Percentiles rank a stretch among this genome's conserved stretches.
Conservation (phyloP, 2,797 vertebrate species). For the Macroramphosus scolopax region DNA sequence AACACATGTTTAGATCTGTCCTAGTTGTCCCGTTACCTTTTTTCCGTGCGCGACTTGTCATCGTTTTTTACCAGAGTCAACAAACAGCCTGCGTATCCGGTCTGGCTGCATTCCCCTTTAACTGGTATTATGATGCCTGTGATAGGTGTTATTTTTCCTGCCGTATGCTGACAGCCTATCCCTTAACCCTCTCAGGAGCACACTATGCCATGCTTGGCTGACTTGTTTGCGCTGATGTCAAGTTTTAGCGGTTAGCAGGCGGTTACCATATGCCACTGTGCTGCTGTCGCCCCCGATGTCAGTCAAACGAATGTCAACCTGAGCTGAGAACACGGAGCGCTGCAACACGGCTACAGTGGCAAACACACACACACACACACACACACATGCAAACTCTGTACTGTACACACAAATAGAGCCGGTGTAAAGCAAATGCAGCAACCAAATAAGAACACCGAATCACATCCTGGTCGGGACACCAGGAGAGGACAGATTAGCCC, state of each 20-base stretch:
- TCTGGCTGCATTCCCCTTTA: slow-evolving; percentile 35
- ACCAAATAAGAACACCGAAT: slow-evolving; percentile 5
- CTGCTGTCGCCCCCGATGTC: slow-evolving; percentile 76
- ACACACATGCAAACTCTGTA: slow-evolving; percentile 26
- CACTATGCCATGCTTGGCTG: slow-evolving; percentile 69
- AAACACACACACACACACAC: slow-evolving; percentile 23
- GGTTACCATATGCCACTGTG: slow-evolving; percentile 77
- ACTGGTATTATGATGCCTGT: slow-evolving; percentile 41
- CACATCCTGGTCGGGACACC: slow-evolving; percentile 16
- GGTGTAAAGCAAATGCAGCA: slow-evolving; percentile 25
- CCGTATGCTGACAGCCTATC: slow-evolving; percentile 74
- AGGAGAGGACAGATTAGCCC: slow-evolving; percentile 18
- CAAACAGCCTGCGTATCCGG: slow-evolving; percentile 38
- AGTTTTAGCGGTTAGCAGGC: slow-evolving; percentile 76
- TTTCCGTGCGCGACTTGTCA: slow-evolving; percentile 31
- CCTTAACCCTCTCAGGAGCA: slow-evolving; percentile 76
- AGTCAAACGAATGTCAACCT: slow-evolving; percentile 75
- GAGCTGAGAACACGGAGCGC: slow-evolving; percentile 58
- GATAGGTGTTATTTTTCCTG: slow-evolving; percentile 72
- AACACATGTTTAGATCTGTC: slow-evolving; percentile 14
- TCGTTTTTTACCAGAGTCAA: slow-evolving; percentile 42
- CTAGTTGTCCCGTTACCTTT: slow-evolving; percentile 22
- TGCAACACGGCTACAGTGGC: slow-evolving; percentile 39
- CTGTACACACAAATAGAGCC: slow-evolving; percentile 32
- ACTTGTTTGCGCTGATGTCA: slow-evolving; percentile 81